Conservation (phyloP, 1,140 invertebrate genomes). For the Metopolophium dirhodum region DNA sequence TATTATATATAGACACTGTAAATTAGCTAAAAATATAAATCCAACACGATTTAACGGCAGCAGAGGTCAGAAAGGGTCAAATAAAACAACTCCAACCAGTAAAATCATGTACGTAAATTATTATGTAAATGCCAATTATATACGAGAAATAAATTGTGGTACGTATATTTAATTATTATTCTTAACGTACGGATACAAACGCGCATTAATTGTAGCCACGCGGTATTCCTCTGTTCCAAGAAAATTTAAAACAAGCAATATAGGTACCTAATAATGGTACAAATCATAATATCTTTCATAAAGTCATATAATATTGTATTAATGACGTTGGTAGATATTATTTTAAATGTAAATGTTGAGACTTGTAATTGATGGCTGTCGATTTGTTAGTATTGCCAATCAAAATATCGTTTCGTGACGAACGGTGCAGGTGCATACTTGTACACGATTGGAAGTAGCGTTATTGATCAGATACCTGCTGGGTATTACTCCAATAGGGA, state of each 20-base stretch:
- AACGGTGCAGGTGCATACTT: not conserved
- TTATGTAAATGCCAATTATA: not conserved
- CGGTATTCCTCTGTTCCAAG: not conserved
- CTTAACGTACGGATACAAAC: no score
- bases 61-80: not conserved
- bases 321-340: no score
- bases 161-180: not conserved
- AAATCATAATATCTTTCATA: not conserved
- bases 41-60: conserved; percentile 12
- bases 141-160: conserved; percentile 18
- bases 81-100: not conserved
- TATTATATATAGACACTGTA: not conserved
- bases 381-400: not conserved
- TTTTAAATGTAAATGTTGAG: not conserved
- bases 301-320: not conserved
- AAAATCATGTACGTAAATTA: not conserved
- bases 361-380: not conserved
- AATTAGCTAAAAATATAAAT: not conserved
- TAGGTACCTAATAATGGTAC: not conserved
- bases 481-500: no score
- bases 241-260: not conserved
- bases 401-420: not conserved
- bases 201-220: not conserved
- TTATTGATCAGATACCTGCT: not conserved
- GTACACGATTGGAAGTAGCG: not conserved